Evolutionary conservation across 2,113 vertebrate species (phyloP).

Genomic region (Dipodomys ordii): DNA sequence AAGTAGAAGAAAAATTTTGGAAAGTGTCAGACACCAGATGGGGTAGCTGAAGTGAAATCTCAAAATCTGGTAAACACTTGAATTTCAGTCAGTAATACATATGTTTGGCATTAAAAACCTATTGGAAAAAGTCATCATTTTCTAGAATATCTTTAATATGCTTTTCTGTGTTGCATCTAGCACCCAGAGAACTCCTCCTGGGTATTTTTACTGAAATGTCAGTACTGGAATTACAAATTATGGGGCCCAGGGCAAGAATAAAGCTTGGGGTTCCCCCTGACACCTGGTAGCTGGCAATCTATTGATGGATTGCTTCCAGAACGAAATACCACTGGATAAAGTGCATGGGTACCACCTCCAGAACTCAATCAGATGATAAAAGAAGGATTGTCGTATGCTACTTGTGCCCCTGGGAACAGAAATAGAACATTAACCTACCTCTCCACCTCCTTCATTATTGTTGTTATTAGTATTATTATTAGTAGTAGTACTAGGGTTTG

Average conservation of each 20-base stretch:
- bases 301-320: constrained; percentile 9
- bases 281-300: constrained; percentile 52
- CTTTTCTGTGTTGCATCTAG: constrained; percentile 57
- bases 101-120: constrained; percentile 69
- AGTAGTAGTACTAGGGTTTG: too few species aligned
- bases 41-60: constrained; percentile 71
- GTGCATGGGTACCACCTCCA: not conserved
- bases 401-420: not conserved
- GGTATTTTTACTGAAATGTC: constrained; percentile 68
- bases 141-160: constrained; percentile 59
- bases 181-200: constrained; percentile 37
- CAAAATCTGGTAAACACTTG: constrained; percentile 68
- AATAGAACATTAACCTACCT: not conserved
- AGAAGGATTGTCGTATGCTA: not conserved
- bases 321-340: constrained; percentile 45
- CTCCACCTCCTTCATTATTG: too few species aligned
- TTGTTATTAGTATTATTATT: too few species aligned
- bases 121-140: constrained; percentile 68
- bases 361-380: not conserved
- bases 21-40: constrained; percentile 60
- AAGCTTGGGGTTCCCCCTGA: constrained; percentile 64
- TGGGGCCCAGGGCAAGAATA: constrained; percentile 66
- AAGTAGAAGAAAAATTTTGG: constrained; percentile 64
- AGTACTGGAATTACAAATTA: constrained; percentile 62
- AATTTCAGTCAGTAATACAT: constrained; percentile 49